Evolutionary conservation across 2,113 vertebrate genomes (phyloP), one percentile per base, ranked within the genome.

Genomic region (Delphinus delphis): DNA sequence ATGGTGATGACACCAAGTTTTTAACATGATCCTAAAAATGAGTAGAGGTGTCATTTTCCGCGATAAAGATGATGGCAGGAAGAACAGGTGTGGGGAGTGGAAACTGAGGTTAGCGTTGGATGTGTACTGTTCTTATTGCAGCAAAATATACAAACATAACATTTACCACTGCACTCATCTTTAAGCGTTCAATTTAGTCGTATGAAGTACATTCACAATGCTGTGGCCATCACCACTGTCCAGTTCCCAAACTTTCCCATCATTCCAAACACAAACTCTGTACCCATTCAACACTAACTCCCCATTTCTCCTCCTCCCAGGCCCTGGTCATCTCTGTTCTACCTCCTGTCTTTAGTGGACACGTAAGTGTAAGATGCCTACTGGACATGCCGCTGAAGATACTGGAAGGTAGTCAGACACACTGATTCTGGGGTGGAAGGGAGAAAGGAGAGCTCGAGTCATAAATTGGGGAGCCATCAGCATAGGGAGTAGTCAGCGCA

Each of bases 401-500:
- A 41, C 0, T 5, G 8, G 41, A 26, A 81, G 65, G 65, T 33
- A 63, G 23, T 38, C 18, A 11, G 53, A 58, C 17, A 28, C 5
- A 23, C 21, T 26, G 76, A 50, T 36, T 76, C 63, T 71, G 53
- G 71, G 36, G 20, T 9, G 36, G 21, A 60, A 65, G 41, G 55
- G 17, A 83, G 70, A 91, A 63, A 50, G 44, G 17, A 74, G 68
- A 62, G 33, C 18, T 28, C 38, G 33, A 91, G n/a, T 44, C 7
- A 55, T 21, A 44, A 13, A 41, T 1, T 3, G 9, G 50, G 28
- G n/a, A 73, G 44, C 41, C 15, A 8, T 28, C 23, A n/a, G 71
- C 28, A 17, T 1, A 2, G 2, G 21, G 21, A 5, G 31, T 0
- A 7, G 23, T 47, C 3, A 1, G 36, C 5, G 2, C 28, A 33